phyloP scores from a whole-genome alignment of 2,797 vertebrate genomes.

The Artibeus lituratus region DNA sequence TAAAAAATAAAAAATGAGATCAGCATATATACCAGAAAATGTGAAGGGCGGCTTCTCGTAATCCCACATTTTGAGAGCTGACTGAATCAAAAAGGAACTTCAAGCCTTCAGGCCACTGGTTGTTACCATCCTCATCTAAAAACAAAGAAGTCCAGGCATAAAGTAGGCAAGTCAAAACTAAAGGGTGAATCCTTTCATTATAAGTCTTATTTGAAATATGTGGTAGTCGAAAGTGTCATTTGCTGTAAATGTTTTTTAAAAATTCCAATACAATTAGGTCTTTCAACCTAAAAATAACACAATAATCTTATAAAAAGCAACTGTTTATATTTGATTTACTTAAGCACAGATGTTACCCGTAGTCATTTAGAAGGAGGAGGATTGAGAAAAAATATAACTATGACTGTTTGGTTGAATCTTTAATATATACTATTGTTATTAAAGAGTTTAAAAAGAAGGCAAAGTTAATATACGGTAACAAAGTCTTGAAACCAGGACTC shows the following conservation, averaged over 20 bases:
- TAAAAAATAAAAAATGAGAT: background rate
- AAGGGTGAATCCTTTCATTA: background rate
- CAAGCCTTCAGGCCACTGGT: constrained; percentile 97
- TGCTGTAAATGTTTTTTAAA: background rate
- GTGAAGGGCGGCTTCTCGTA: constrained; percentile 96
- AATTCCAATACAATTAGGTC: background rate
- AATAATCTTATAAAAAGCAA: background rate
- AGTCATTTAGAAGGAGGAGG: background rate
- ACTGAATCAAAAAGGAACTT: constrained; percentile 99
- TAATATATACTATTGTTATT: background rate
- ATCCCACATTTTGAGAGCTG: constrained; percentile 91
- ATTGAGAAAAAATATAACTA: background rate
- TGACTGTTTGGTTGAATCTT: background rate
- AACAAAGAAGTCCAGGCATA: constrained; percentile 51
- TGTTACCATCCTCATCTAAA: constrained; percentile 96
- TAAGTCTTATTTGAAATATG: background rate
- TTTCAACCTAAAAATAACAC: background rate
- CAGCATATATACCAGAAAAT: constrained; percentile 92
- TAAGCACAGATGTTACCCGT: background rate
- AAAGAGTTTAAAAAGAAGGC: background rate
- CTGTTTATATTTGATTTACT: background rate
- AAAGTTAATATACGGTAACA: background rate
- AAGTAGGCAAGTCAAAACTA: background rate
- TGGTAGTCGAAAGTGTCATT: background rate
- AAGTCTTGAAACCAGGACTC: background rate